phyloP scores from a whole-genome alignment of 2,797 vertebrate genomes.

The Neosilurus hyrtlii region DNA sequence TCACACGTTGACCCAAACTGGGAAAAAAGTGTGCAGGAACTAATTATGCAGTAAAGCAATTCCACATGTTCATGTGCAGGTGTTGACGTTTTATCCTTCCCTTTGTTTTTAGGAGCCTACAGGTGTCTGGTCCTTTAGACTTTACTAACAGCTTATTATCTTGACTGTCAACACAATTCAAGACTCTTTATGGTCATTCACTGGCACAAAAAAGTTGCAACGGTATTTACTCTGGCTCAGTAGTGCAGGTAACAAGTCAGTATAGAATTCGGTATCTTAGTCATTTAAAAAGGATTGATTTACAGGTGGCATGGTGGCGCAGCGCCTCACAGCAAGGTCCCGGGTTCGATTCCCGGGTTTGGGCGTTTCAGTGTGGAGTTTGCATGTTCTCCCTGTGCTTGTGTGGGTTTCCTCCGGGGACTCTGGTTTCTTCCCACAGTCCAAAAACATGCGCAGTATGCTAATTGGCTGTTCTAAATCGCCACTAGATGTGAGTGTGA shows the following conservation, averaged over 20 bases:
- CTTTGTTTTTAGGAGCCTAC: slow-evolving; percentile 43
- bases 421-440: too few species aligned
- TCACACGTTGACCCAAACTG: too few species aligned
- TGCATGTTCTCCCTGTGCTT: too few species aligned
- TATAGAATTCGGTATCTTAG: neutral
- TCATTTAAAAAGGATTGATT: neutral
- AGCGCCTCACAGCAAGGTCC: too few species aligned
- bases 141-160: slow-evolving; percentile 45
- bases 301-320: too few species aligned
- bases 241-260: neutral
- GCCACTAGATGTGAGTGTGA: too few species aligned
- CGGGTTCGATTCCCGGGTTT: too few species aligned
- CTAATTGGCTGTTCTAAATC: too few species aligned
- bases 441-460: too few species aligned
- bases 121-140: slow-evolving; percentile 44
- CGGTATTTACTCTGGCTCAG: neutral
- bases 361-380: too few species aligned
- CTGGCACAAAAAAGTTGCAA: neutral
- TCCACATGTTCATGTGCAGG: slow-evolving; percentile 46
- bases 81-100: slow-evolving; percentile 45
- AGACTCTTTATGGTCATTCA: slow-evolving; percentile 1
- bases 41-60: slow-evolving; percentile 56
- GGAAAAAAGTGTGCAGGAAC: neutral
- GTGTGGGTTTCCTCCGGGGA: too few species aligned
- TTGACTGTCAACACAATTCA: slow-evolving; percentile 24